A percentile compares a stretch with the other conserved stretches of the same genome.
Conservation (phyloP, 2,888 invertebrate species). For the Leptinotarsa rubiginosa region DNA sequence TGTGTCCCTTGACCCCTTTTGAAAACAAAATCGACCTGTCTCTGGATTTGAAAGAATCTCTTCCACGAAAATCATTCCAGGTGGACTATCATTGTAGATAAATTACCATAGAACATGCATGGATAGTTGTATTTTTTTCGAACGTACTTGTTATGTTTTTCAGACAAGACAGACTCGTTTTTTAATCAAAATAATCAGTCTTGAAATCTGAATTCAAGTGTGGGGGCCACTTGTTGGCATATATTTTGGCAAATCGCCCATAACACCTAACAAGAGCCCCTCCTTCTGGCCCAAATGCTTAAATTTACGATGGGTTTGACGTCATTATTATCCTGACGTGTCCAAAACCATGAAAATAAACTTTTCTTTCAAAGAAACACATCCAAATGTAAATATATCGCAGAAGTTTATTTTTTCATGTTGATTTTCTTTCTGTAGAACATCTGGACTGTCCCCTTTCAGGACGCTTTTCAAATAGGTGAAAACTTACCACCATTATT, state of each 20-base stretch:
- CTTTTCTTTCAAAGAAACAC: not conserved
- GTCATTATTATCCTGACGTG: constrained; percentile 43
- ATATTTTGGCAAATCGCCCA: constrained; percentile 60
- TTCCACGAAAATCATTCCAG: too few species aligned
- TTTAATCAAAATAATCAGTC: not conserved
- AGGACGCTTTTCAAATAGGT: not conserved
- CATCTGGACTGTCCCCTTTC: constrained; percentile 7
- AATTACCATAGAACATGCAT: too few species aligned
- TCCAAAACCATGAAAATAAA: constrained; percentile 16
- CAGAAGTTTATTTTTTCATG: not conserved
- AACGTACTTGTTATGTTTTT: too few species aligned
- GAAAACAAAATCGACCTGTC: too few species aligned
- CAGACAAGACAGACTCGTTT: not conserved
- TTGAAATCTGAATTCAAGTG: constrained; percentile 44
- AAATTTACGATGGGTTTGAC: constrained; percentile 37
- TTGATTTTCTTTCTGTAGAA: not conserved
- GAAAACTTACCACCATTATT: too few species aligned
- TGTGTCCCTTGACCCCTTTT: too few species aligned
- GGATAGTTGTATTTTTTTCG: too few species aligned
- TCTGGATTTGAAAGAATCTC: too few species aligned
- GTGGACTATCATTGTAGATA: too few species aligned
- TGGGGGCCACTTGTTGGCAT: constrained; percentile 60
- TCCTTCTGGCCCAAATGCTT: constrained; percentile 51
- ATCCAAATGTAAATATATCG: not conserved
- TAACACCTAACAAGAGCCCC: constrained; percentile 62